These are phyloP conservation scores for Mormoops blainvillei DNA, from an alignment of 2,113 vertebrate species.

Conservation along the genomic window DNA sequence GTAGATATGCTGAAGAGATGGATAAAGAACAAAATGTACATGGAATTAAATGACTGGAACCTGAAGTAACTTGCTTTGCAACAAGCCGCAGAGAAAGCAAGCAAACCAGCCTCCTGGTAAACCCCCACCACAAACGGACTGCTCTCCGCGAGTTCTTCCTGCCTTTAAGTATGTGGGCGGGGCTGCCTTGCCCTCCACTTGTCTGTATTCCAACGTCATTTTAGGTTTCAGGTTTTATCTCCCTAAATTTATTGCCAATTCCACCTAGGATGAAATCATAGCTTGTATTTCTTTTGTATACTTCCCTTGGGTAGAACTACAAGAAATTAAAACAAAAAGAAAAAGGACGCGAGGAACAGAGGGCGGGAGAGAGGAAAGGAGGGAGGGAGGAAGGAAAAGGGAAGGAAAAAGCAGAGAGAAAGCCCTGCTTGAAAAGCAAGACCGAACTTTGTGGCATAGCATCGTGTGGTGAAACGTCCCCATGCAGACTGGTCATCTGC, in stretches of 20 bases:
- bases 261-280: not conserved
- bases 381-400: not conserved
- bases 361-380: not conserved
- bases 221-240: not conserved
- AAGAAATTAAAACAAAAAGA: not conserved
- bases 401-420: not conserved
- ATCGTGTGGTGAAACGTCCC: not conserved
- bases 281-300: not conserved
- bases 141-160: not conserved
- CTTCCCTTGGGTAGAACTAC: not conserved
- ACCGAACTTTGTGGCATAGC: not conserved
- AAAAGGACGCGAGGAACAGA: too few species aligned
- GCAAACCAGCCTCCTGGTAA: not conserved
- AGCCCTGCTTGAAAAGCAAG: not conserved
- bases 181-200: not conserved
- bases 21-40: not conserved
- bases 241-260: not conserved
- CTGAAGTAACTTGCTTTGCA: not conserved
- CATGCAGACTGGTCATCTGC: not conserved
- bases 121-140: not conserved
- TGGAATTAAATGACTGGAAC: not conserved
- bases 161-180: not conserved
- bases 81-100: not conserved
- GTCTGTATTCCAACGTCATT: not conserved
- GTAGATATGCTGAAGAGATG: not conserved